A percentile compares a stretch with the other conserved stretches of the same genome.
phyloP scores from a whole-genome alignment of 2,113 vertebrate genomes.

The Xenopus borealis region DNA sequence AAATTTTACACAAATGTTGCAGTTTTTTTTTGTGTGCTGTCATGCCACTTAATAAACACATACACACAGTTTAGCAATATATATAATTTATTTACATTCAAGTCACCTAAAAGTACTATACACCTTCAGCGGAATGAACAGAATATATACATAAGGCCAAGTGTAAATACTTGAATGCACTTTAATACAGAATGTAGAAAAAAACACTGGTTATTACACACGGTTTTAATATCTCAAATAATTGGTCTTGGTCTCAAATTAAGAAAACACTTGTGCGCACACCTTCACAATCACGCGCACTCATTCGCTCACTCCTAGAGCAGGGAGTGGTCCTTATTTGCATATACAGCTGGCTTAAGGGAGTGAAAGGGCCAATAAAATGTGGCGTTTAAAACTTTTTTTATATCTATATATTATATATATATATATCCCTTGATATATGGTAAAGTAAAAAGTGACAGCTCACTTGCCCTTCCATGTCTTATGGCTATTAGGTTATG shows the following conservation, averaged over 20 bases:
- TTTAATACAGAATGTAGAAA: constrained; percentile 77
- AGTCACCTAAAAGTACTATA: constrained; percentile 71
- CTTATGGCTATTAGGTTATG: constrained; percentile 38
- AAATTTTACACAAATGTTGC: neutral
- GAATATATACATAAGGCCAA: constrained; percentile 82
- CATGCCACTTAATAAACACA: constrained; percentile 20
- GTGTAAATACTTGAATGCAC: constrained; percentile 78
- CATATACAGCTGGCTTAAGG: constrained; percentile 45
- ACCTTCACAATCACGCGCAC: constrained; percentile 35
- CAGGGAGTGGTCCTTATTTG: constrained; percentile 37
- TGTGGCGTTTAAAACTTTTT: neutral
- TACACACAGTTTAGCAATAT: constrained; percentile 70
- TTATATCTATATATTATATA: neutral
- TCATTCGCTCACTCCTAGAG: constrained; percentile 38
- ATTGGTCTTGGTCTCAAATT: constrained; percentile 33
- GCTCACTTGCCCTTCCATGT: constrained; percentile 13
- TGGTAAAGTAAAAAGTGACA: constrained; percentile 2
- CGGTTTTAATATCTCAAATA: constrained; percentile 38
- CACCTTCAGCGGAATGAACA: constrained; percentile 63
- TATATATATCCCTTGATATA: neutral
- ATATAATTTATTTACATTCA: constrained; percentile 84
- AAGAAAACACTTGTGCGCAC: constrained; percentile 41
- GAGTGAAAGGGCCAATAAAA: constrained; percentile 35
- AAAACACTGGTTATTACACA: constrained; percentile 55
- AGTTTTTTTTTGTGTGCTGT: neutral